Conservation (phyloP, 1,140 invertebrate species). For the Eciton burchellii region DNA sequence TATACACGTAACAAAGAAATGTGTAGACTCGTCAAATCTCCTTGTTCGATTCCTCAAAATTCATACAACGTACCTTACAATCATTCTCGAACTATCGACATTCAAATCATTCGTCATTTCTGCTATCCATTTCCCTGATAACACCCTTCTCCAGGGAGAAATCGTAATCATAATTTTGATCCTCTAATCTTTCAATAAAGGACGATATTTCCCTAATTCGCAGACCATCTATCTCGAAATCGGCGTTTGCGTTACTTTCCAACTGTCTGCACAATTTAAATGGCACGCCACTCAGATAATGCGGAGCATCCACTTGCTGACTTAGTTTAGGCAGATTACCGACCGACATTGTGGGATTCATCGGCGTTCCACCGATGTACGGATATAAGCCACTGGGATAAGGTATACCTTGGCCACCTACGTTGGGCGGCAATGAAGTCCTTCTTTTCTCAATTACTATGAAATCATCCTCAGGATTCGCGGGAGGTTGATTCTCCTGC, state of each 20-base stretch:
- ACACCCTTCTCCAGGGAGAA: slow-evolving; percentile 82
- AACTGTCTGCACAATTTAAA: slow-evolving; percentile 80
- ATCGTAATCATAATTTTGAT: slow-evolving; percentile 77
- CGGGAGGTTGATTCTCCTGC: slow-evolving; percentile 62
- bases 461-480: slow-evolving; percentile 74
- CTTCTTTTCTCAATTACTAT: slow-evolving; percentile 76
- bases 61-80: background rate
- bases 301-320: slow-evolving; percentile 71
- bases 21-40: background rate
- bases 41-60: slow-evolving; percentile 30
- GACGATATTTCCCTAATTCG: slow-evolving; percentile 80
- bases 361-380: slow-evolving; percentile 58
- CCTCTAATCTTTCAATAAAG: slow-evolving; percentile 78
- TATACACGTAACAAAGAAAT: background rate
- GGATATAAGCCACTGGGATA: slow-evolving; percentile 76
- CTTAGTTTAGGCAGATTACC: slow-evolving; percentile 63
- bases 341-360: slow-evolving; percentile 61
- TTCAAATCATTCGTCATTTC: slow-evolving; percentile 58
- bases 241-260: slow-evolving; percentile 73
- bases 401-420: slow-evolving; percentile 20
- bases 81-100: too few relatives aligned
- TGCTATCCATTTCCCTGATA: slow-evolving; percentile 81
- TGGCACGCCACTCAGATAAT: slow-evolving; percentile 79
- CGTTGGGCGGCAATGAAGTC: slow-evolving; percentile 60
- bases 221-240: slow-evolving; percentile 78